Evolutionary conservation across 64 coral and sea anemone species (phyloP).

Genomic region (Orbicella faveolata): DNA sequence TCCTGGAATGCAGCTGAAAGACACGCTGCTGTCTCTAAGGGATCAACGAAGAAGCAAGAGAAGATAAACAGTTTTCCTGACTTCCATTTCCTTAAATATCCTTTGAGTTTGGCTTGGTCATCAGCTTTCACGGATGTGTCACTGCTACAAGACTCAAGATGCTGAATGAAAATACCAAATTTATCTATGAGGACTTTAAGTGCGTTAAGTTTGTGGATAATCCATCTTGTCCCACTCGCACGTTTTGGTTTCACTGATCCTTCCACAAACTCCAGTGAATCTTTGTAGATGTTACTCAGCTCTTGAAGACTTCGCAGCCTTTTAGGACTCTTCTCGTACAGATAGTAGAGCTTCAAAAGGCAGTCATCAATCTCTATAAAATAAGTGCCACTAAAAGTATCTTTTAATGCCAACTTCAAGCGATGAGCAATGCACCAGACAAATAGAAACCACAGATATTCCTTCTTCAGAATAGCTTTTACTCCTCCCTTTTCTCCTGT

Average conservation of each 20-base stretch:
- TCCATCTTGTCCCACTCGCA: slow-evolving; percentile 55
- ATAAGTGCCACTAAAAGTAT: slow-evolving; percentile 45
- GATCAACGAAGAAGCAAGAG: slow-evolving; percentile 59
- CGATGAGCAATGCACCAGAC: slow-evolving; percentile 54
- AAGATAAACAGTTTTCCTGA: slow-evolving; percentile 40
- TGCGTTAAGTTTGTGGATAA: slow-evolving; percentile 54
- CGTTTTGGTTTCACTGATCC: slow-evolving; percentile 57
- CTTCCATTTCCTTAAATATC: slow-evolving; percentile 55
- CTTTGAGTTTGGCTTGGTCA: slow-evolving; percentile 51
- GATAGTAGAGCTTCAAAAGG: slow-evolving; percentile 43
- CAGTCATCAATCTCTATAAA: slow-evolving; percentile 63
- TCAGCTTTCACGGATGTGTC: slow-evolving; percentile 49
- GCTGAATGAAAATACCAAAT: slow-evolving; percentile 2
- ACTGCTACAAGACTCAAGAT: slow-evolving; percentile 40
- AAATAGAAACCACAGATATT: slow-evolving; percentile 53
- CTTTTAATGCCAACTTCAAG: slow-evolving; percentile 56
- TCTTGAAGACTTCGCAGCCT: slow-evolving; percentile 40
- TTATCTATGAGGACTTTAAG: slow-evolving; percentile 65
- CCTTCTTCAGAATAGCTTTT: slow-evolving; percentile 21
- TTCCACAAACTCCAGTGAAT: slow-evolving; percentile 45
- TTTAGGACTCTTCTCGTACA: slow-evolving; percentile 65
- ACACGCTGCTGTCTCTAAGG: slow-evolving; percentile 32
- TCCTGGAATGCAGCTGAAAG: slow-evolving; percentile 58
- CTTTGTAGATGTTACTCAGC: slow-evolving; percentile 39
- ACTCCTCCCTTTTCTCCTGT: slow-evolving; percentile 47